phyloP scores from a whole-genome alignment of 1,140 invertebrate genomes.

The Drosophila mauritiana region DNA sequence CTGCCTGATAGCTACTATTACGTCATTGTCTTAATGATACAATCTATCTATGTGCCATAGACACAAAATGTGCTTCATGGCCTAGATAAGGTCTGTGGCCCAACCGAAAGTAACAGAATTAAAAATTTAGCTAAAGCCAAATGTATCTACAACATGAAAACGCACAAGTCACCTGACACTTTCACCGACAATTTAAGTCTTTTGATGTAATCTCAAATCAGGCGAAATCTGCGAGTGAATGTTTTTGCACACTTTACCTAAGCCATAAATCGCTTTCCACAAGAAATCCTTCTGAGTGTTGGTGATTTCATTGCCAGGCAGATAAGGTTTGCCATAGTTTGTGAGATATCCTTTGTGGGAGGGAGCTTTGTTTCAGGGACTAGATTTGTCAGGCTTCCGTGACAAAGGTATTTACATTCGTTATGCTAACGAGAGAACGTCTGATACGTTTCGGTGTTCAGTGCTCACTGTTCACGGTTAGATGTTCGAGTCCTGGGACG shows the following conservation, averaged over 20 bases:
- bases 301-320: constrained; percentile 12
- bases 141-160: constrained; percentile 35
- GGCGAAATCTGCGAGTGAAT: constrained; percentile 13
- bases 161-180: constrained; percentile 5
- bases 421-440: constrained; percentile 42
- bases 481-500: constrained; percentile 20
- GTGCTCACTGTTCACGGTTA: constrained; percentile 18
- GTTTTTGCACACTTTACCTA: constrained; percentile 19
- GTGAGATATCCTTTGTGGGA: constrained; percentile 17
- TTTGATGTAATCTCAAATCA: neutral
- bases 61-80: constrained; percentile 2
- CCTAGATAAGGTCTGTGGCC: constrained; percentile 18
- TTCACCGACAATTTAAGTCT: constrained; percentile 8
- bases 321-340: constrained; percentile 8
- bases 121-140: constrained; percentile 68
- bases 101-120: constrained; percentile 21
- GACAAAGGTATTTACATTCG: constrained; percentile 51
- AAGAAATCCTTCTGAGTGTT: neutral
- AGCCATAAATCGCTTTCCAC: constrained; percentile 31
- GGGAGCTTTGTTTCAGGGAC: constrained; percentile 20
- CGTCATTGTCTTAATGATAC: constrained; percentile 31
- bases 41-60: constrained; percentile 7
- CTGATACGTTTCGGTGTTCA: constrained; percentile 37
- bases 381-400: constrained; percentile 39
- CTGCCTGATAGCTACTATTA: constrained; percentile 2